Conservation (phyloP, 2,797 vertebrate genomes). For the Acanthornis magna region DNA sequence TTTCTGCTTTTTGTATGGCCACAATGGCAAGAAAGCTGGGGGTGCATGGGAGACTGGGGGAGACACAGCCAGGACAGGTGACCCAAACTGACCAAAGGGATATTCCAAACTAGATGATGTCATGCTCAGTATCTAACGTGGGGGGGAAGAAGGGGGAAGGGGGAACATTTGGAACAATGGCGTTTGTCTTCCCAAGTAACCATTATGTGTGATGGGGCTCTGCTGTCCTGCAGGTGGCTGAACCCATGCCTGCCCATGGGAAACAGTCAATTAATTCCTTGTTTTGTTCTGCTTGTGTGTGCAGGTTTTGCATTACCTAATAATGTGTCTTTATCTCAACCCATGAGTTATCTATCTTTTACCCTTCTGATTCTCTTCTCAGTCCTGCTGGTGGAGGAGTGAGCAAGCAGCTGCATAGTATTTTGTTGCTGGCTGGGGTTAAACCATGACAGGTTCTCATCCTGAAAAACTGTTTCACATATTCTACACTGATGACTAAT, state of each 20-base stretch:
- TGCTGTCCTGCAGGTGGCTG: background rate
- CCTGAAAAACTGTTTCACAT: background rate
- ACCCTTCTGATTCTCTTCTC: background rate
- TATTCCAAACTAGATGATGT: background rate
- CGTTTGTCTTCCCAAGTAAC: background rate
- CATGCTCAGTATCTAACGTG: background rate
- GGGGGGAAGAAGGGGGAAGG: background rate
- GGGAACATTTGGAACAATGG: background rate
- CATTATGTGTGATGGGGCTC: fast-evolving
- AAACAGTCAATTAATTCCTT: background rate
- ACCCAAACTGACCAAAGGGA: background rate
- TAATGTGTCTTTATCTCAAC: background rate
- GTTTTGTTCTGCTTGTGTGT: background rate
- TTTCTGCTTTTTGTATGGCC: background rate
- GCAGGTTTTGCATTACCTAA: background rate
- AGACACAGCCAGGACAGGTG: background rate
- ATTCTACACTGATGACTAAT: background rate
- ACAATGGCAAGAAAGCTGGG: background rate
- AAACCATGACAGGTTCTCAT: background rate
- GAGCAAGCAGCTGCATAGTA: background rate
- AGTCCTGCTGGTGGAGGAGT: background rate
- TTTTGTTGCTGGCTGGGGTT: background rate
- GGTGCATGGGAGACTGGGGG: background rate
- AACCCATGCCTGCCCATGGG: background rate
- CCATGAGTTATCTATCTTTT: background rate